Conservation (phyloP, 2,888 invertebrate species). For the Trichopoda pennipes region DNA sequence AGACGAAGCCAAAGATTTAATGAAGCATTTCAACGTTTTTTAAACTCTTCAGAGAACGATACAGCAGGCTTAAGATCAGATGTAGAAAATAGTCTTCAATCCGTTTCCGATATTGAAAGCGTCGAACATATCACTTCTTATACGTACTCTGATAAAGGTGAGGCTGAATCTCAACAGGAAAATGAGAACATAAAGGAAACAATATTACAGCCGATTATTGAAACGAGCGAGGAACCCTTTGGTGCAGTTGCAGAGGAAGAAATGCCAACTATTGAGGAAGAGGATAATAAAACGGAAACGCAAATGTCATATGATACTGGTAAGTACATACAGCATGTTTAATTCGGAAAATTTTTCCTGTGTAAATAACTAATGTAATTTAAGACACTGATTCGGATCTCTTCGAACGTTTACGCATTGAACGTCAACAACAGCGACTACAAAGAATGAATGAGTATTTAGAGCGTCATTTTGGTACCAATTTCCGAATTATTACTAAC, state of each 20-base stretch:
- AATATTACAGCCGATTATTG: conserved; percentile 9
- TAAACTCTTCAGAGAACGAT: conserved; percentile 6
- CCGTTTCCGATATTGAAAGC: conserved; percentile 30
- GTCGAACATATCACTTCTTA: conserved; percentile 52
- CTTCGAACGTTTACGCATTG: conserved; percentile 53
- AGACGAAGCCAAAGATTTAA: conserved; percentile 39
- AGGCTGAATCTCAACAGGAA: neutral
- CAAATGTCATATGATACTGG: conserved; percentile 49
- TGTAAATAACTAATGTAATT: neutral
- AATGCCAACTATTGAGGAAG: conserved; percentile 2
- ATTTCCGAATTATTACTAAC: conserved; percentile 21
- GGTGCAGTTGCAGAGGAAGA: conserved; percentile 43
- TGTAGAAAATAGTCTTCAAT: conserved; percentile 25
- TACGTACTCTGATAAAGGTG: neutral
- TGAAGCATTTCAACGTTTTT: conserved; percentile 40
- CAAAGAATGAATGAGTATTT: conserved; percentile 51
- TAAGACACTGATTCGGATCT: conserved; percentile 54
- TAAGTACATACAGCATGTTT: neutral
- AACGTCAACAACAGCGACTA: conserved; percentile 47
- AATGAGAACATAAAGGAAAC: neutral
- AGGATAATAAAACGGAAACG: conserved; percentile 16
- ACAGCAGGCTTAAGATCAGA: neutral
- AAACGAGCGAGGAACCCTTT: conserved; percentile 20
- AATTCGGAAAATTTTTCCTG: neutral
- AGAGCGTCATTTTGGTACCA: conserved; percentile 37